Evolutionary conservation across 2,113 vertebrate genomes (phyloP), one percentile per base, ranked within the genome.

Genomic region (Asarcornis scutulata): DNA sequence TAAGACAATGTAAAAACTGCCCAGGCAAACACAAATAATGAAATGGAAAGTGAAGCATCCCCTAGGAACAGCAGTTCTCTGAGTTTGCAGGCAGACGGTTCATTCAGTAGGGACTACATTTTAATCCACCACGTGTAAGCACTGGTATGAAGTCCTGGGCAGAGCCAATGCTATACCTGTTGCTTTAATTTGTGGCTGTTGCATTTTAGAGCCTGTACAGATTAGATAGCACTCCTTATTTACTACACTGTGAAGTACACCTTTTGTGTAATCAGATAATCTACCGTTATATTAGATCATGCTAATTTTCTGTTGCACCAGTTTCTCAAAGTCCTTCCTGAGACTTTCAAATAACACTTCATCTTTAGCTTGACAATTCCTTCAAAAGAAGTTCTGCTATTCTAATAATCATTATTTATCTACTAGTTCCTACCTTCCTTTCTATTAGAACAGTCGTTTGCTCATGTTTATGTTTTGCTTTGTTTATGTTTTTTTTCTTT

Each of bases 371-470:
- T 91, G 52, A 40, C 26, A 78, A 75, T 46, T 52, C 25, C 18
- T 44, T 6, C 1, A 42, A 26, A 63, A 64, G 40, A 25, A 18
- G 4, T n/a, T 29, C 21, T 55, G 32, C 25, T 72, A 25, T 81
- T 89, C 36, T 81, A 83, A 84, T 86, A 78, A 75, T 63, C 7
- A 11, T 88, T 93, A 93, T 94, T 93, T 93, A 84, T 94, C 80
- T 75, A 17, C 42, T 63, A 6, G 5, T 66, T 75, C 32, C 66
- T 83, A 31, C 79, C 76, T 93, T 74, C 46, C 2, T 0, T 86
- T 71, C 79, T 86, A 25, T 40, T 85, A 58, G 79, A 90, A 73
- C 31, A 58, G 40, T 26, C 67, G 5, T 93, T 94, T 93, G 55
- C 73, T 90, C 26, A 40, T 60, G 83, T 40, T 40, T 40, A 40